Base-by-base conservation (phyloP, 2,888 invertebrate genomes). In the Drosophila nr. medialis region DNA sequence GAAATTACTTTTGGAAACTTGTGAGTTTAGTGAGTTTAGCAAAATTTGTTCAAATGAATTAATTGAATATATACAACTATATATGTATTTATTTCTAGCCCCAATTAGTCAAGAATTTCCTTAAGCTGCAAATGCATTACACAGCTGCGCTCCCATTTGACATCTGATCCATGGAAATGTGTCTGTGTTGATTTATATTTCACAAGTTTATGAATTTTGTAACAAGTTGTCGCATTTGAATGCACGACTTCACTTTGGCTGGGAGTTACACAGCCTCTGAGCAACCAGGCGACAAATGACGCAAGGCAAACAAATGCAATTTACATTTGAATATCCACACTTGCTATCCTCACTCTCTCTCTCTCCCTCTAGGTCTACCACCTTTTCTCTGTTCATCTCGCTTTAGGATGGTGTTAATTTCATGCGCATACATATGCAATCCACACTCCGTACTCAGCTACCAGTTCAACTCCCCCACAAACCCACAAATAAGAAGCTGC, bases 291-390 rank as follows among this genome's bases (percentile, higher is more conserved):
- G 73, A 65, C 77, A 73, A 77, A 77, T 77, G 73, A 77, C 73
- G 77, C 68, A 64, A 77, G 48, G 73, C 77, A 77, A 77, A 77
- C 77, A 77, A 77, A 77, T 77, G 77, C 73, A 77, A 77, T 77
- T 77, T 68, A 54, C 76, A 77, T 77, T 77, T 77, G 64, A 30
- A 21, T 15, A 8, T 15, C 51, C 32, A 51, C 49, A 49, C 51
- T 51, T 15, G 51, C 21, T 13, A 7, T 30, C 30, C 30, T 30
- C 11, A 11, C n/a, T n/a, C 7, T 13, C 13, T n/a, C 11, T 11
- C 29, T 6, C 7, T 11, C 11, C n/a, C 6, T 30, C 6, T n/a
- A 5, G 32, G 32, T 50, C 29, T 29, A 7, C 27, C 48, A 8
- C 18, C 10, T 27, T 49, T 27, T 27, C 27, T 18, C 2, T 27